These are phyloP conservation scores for Rhombomys opimus DNA, from an alignment of 2,113 vertebrate species.

Conservation along the genomic window DNA sequence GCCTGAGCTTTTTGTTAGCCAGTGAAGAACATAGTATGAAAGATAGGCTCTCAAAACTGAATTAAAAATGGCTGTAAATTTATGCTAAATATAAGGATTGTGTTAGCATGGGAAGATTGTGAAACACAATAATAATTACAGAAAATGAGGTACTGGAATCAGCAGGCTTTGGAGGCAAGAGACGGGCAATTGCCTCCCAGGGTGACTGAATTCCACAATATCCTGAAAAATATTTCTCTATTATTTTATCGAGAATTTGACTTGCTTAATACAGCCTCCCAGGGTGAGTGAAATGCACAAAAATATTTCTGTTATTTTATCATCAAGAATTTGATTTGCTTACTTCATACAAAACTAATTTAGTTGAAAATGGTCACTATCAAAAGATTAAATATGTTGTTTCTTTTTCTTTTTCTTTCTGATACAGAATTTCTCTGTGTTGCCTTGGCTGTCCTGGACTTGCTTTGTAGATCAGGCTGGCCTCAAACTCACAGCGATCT, in stretches of 20 bases:
- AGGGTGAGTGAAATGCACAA: neutral
- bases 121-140: conserved; percentile 1
- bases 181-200: neutral
- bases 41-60: neutral
- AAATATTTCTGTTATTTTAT: neutral
- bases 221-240: neutral
- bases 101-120: neutral
- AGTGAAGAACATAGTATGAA: neutral
- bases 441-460: no score
- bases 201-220: neutral
- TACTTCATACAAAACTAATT: neutral
- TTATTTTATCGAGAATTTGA: neutral
- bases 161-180: neutral
- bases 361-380: neutral
- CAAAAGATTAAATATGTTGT: neutral
- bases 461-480: no score
- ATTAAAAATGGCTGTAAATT: neutral
- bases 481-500: no score
- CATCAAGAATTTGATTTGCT: neutral
- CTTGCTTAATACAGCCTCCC: neutral
- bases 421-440: no score
- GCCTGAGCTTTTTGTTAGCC: neutral
- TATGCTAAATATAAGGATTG: neutral
- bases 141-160: neutral
- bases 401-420: no score